Base-by-base conservation (phyloP, 1,140 invertebrate genomes). In the Aradophagus sp. region DNA sequence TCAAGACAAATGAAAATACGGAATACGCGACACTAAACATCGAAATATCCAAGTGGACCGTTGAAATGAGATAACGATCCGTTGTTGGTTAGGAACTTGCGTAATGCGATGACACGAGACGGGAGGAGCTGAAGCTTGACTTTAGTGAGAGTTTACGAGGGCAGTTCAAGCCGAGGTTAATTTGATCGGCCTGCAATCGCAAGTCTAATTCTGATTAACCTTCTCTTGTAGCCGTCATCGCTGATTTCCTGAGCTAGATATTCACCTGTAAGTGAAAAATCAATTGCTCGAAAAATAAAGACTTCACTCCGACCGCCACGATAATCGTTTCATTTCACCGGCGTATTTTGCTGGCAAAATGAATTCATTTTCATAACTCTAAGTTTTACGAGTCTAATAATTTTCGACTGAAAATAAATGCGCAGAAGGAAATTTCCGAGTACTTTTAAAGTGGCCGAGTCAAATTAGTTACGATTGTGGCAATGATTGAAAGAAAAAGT, bases 121-220 rank as follows among this genome's bases (percentile, higher is more conserved):
- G 79, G 82, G 82, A 81, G 82, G 82, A 84, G 80, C 66, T 58
- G 56, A 71, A 75, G 76, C 72, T 78, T 82, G 80, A 84, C 81
- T 84, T 83, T 83, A 81, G 80, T 78, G 82, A 81, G 80, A 82
- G 80, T 84, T 84, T 84, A 84, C 76, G 82, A 84, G 80, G 80
- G 75, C 75, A 77, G 80, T 79, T 74, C 70, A 79, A 81, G 73
- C 79, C 74, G 74, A 71, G 79, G 78, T 82, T 83, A 83, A 82
- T 84, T 83, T 78, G 81, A 84, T 84, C 80, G 78, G 75, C 79
- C 79, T 74, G 81, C 79, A 82, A 83, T 83, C 75, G 77, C 73
- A 65, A 75, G 78, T 79, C 77, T 81, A 80, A 83, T 79, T 77
- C 78, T 84, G 81, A 84, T 84, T 83, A 82, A 78, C 77, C 73